phyloP scores from a whole-genome alignment of 2,797 vertebrate species.

The Fistularia tabacaria region DNA sequence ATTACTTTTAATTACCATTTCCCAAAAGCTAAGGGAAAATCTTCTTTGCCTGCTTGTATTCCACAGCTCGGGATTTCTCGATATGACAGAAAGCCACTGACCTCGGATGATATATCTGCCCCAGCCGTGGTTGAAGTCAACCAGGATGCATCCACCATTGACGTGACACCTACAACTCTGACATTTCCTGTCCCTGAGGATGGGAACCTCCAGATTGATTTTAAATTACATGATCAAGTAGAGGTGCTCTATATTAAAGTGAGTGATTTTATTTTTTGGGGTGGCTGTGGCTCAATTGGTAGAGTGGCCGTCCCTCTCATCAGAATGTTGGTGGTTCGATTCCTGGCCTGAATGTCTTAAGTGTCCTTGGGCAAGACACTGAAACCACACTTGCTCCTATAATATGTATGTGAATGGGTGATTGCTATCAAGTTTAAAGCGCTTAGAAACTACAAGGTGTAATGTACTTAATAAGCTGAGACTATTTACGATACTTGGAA shows the following conservation, averaged over 20 bases:
- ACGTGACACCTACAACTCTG: conserved; percentile 7
- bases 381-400: too few relatives aligned
- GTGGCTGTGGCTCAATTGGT: too few relatives aligned
- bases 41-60: background rate
- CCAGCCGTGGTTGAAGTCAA: conserved; percentile 46
- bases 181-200: conserved; percentile 53
- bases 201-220: conserved; percentile 46
- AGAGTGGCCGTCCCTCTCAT: too few relatives aligned
- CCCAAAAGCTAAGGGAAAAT: background rate
- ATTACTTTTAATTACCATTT: background rate
- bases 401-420: too few relatives aligned
- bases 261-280: conserved; percentile 13
- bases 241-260: conserved; percentile 49
- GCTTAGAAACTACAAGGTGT: too few relatives aligned
- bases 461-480: too few relatives aligned
- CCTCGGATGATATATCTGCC: conserved; percentile 16
- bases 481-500: too few relatives aligned
- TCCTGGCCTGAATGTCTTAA: too few relatives aligned
- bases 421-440: too few relatives aligned
- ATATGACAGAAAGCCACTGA: conserved; percentile 50
- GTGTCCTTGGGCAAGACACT: too few relatives aligned
- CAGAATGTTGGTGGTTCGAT: too few relatives aligned
- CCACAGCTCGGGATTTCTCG: conserved; percentile 59
- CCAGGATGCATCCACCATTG: conserved; percentile 31
- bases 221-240: conserved; percentile 49